Evolutionary conservation across 2,888 invertebrate genomes (phyloP), one percentile per base, ranked within the genome.

Genomic region (Acleris sparsana): DNA sequence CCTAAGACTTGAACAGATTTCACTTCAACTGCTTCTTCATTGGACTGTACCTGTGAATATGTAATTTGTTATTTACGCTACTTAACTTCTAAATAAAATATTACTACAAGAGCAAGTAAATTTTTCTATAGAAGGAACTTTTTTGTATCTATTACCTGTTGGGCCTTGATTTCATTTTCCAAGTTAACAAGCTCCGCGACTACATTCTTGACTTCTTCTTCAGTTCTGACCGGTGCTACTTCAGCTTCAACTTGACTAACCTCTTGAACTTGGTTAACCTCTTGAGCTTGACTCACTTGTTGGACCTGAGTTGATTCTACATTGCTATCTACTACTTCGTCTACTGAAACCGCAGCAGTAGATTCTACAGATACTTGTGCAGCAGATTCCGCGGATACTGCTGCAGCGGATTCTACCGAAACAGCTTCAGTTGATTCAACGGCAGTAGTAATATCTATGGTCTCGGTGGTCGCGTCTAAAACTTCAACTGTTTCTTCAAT

Each of bases 121-220:
- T 25, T 25, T 1, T 25, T 2, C 25, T 25, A 7, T 25, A 43
- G 16, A 16, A 43, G 13, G 9, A 4, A 16, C 2, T 0, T 16
- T 13, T 16, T 46, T 46, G 16, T 46, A 6, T 17, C 5, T 16
- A 5, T 68, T 71, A 90, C 89, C 87, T 89, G 82, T 72, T 80
- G 73, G 51, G 78, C 71, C 64, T 81, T 82, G 44, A 80, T 75
- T 68, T 88, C 87, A 17, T 81, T 83, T 53, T 89, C 88, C 69
- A 89, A 75, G 62, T 75, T 81, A 13, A 76, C 75, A 1, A 91
- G 72, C 29, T 83, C 76, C 3, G 87, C 87, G 46, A 84, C 88
- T 33, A 89, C 85, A 62, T 85, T 88, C 39, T 83, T 80, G 0
- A 82, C 80, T 48, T 73, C 73, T 67, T 75, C 79, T 1, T 74